These are phyloP conservation scores for Spodoptera picta DNA, from an alignment of 2,888 invertebrate species.

Conservation along the genomic window DNA sequence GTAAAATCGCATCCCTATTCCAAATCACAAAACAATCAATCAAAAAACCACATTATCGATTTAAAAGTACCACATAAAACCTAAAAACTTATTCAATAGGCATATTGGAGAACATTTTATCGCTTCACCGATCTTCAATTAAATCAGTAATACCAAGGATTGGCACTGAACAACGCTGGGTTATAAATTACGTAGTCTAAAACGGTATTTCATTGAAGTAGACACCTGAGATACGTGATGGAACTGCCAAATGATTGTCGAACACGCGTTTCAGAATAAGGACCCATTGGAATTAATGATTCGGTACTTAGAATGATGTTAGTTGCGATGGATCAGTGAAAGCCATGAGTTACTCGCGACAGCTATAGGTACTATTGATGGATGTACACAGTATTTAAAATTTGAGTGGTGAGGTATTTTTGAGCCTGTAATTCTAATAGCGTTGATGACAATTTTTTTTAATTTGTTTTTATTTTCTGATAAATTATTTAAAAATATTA, in stretches of 20 bases:
- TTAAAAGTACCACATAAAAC: conserved; percentile 1
- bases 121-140: conserved; percentile 43
- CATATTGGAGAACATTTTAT: conserved; percentile 15
- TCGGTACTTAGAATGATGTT: no score
- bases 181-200: conserved; percentile 46
- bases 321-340: no score
- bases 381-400: no score
- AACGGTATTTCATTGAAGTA: conserved; percentile 49
- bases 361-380: no score
- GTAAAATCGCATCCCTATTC: no score
- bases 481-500: no score
- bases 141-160: conserved; percentile 27
- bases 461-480: no score
- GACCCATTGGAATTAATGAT: no score
- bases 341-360: not conserved
- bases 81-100: conserved; percentile 14
- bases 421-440: no score
- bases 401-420: no score
- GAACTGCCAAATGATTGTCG: conserved; percentile 20
- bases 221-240: conserved; percentile 35
- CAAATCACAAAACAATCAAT: no score
- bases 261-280: conserved; percentile 4
- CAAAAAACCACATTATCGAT: not conserved
- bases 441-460: no score
- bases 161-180: conserved; percentile 19